Conservation (phyloP, 2,797 vertebrate genomes). For the Florisuga fusca region DNA sequence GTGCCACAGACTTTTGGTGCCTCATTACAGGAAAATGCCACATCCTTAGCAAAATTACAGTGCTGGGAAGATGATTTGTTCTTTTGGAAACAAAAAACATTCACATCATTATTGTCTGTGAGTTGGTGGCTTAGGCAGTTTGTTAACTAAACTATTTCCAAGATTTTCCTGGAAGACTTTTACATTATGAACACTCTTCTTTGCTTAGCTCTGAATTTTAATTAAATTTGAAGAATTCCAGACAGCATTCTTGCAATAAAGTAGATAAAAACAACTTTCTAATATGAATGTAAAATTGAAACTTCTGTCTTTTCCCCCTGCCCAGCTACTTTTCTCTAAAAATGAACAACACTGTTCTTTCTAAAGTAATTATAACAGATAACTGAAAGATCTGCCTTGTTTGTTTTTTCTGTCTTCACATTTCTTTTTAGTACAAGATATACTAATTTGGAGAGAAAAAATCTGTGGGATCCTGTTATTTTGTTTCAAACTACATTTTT, state of each 20-base stretch:
- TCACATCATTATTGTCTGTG: background rate
- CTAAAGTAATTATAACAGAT: background rate
- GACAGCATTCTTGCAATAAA: slow-evolving; percentile 53
- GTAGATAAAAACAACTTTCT: slow-evolving; percentile 8
- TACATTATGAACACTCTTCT: background rate
- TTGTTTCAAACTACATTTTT: background rate
- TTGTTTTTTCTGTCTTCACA: background rate
- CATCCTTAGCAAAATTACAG: background rate
- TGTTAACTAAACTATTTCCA: background rate
- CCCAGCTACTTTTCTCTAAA: background rate
- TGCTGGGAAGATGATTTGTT: background rate
- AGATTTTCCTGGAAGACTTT: background rate
- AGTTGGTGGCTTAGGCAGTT: background rate
- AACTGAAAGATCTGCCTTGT: background rate
- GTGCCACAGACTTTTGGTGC: background rate
- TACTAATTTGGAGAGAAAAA: background rate
- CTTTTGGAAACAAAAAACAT: background rate
- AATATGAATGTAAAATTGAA: background rate
- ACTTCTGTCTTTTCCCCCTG: background rate
- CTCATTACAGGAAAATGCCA: background rate
- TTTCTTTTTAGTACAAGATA: background rate
- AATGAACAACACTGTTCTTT: background rate
- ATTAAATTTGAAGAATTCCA: slow-evolving; percentile 21
- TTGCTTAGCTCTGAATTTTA: slow-evolving; percentile 24
- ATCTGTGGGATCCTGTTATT: rapidly evolving